Evolutionary conservation across 2,797 vertebrate genomes (phyloP).

Genomic region (Capromys pilorides): DNA sequence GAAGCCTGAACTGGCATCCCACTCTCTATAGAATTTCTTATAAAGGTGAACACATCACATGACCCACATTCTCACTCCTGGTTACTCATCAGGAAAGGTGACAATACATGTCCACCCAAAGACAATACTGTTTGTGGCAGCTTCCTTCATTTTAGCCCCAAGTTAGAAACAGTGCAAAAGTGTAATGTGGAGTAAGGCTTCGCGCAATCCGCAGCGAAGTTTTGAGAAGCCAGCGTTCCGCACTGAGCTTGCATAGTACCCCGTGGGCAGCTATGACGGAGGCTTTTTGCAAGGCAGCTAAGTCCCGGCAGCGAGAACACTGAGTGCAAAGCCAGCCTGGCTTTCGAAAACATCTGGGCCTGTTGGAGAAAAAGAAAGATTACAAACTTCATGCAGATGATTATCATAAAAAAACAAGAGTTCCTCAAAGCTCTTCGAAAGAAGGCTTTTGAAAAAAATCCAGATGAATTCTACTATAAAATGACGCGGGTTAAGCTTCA

Average conservation of each 20-base stretch:
- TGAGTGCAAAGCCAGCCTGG: constrained; percentile 92
- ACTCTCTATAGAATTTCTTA: neutral
- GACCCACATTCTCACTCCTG: neutral
- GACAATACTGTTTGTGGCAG: neutral
- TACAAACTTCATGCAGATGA: too few relatives aligned
- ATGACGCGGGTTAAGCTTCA: too few relatives aligned
- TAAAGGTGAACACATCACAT: neutral
- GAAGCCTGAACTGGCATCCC: too few relatives aligned
- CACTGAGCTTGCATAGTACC: accelerated
- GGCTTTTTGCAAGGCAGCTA: constrained; percentile 93
- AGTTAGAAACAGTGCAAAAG: neutral
- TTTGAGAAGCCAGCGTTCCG: accelerated
- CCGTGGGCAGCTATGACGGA: constrained; percentile 88
- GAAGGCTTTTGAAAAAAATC: too few relatives aligned
- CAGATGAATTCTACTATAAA: too few relatives aligned
- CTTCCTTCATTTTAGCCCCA: neutral
- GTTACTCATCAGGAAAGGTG: constrained; percentile 8
- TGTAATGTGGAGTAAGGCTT: neutral
- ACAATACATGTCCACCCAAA: neutral
- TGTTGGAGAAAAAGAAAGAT: too few relatives aligned
- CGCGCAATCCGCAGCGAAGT: accelerated
- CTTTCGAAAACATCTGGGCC: too few relatives aligned
- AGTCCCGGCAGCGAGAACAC: constrained; percentile 93
- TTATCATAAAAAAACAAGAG: too few relatives aligned
- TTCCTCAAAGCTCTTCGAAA: too few relatives aligned